phyloP scores from a whole-genome alignment of 2,797 vertebrate genomes.

The Aulostomus chinensis region DNA sequence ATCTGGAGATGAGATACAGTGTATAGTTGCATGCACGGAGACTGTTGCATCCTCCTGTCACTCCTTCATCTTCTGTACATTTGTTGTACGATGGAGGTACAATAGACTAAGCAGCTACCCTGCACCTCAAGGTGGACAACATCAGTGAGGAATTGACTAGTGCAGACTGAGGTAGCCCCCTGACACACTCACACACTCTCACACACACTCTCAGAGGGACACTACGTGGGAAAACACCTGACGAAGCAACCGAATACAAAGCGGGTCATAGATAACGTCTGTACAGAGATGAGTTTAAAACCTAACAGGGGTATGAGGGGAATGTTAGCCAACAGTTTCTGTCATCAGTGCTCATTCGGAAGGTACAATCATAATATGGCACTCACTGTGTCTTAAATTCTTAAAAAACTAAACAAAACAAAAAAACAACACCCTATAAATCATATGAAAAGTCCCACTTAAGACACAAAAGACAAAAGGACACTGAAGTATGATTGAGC shows the following conservation, averaged over 20 bases:
- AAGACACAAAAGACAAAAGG: constrained; percentile 40
- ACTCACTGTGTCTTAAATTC: constrained; percentile 26
- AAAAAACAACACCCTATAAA: constrained; percentile 25
- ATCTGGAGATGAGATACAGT: constrained; percentile 71
- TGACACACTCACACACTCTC: constrained; percentile 35
- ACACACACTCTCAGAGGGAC: constrained; percentile 35
- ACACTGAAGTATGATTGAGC: constrained; percentile 40
- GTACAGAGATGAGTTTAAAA: constrained; percentile 34
- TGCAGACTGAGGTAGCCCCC: constrained; percentile 76
- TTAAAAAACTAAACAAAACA: constrained; percentile 23
- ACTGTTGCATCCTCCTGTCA: constrained; percentile 55
- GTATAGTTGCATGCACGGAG: constrained; percentile 76
- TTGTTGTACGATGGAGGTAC: constrained; percentile 59
- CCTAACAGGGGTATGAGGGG: constrained; percentile 36
- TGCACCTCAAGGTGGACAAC: constrained; percentile 65
- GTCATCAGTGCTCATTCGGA: constrained; percentile 33
- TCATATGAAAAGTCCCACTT: constrained; percentile 26
- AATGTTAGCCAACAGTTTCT: constrained; percentile 34
- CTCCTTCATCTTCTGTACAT: constrained; percentile 60
- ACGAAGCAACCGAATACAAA: constrained; percentile 39
- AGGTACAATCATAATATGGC: constrained; percentile 61
- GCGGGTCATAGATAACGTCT: constrained; percentile 29
- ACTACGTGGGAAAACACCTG: constrained; percentile 56
- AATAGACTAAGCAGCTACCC: constrained; percentile 63
- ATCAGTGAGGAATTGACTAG: constrained; percentile 66